Evolutionary conservation across 2,888 invertebrate genomes (phyloP).

Genomic region (Cyclophora albipunctata): DNA sequence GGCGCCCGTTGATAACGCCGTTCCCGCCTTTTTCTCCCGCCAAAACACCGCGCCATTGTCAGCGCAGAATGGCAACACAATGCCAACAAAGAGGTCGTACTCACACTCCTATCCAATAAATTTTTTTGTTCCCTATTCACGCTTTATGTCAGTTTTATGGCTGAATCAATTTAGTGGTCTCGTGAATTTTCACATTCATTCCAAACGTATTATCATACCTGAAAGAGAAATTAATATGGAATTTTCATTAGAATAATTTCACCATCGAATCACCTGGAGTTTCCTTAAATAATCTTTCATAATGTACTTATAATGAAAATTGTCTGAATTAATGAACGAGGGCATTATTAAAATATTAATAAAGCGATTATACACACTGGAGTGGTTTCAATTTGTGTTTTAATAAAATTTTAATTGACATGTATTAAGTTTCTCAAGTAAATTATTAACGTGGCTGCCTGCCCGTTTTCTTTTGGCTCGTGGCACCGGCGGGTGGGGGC

Average conservation of each 20-base stretch:
- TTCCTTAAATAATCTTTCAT: not conserved
- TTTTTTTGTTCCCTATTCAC: conserved; percentile 46
- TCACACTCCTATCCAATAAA: conserved; percentile 51
- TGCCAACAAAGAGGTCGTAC: conserved; percentile 37
- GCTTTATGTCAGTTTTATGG: conserved; percentile 37
- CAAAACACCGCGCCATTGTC: conserved; percentile 68
- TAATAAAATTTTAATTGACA: conserved; percentile 73
- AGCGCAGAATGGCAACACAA: conserved; percentile 56
- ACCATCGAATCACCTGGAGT: not conserved
- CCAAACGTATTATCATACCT: not conserved
- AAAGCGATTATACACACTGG: conserved; percentile 46
- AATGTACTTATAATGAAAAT: conserved; percentile 16
- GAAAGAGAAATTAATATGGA: not conserved
- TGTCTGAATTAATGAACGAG: conserved; percentile 20
- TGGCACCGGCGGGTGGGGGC: conserved; percentile 53
- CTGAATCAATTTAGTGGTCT: conserved; percentile 20
- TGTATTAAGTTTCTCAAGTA: conserved; percentile 66
- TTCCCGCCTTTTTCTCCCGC: conserved; percentile 73
- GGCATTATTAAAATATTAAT: conserved; percentile 60
- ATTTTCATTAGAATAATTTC: conserved; percentile 3
- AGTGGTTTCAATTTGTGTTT: conserved; percentile 50
- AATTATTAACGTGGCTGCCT: conserved; percentile 64
- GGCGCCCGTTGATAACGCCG: conserved; percentile 67
- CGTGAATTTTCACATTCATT: conserved; percentile 8
- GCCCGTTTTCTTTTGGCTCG: conserved; percentile 48